These are phyloP conservation scores for Rhinoptilus africanus DNA, from an alignment of 2,113 vertebrate species.

Conservation along the genomic window DNA sequence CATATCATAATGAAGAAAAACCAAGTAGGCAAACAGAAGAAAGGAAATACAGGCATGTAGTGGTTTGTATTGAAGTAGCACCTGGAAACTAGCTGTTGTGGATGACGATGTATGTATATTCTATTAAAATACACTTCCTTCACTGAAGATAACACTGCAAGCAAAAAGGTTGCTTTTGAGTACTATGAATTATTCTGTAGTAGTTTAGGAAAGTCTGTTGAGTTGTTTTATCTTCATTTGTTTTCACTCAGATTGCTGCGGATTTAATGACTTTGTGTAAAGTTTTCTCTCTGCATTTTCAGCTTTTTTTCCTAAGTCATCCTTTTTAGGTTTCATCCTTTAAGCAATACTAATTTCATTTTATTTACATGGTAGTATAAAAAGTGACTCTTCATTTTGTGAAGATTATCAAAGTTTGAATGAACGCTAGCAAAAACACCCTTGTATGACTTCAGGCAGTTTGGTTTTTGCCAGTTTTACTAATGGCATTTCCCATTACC, in stretches of 20 bases:
- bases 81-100: neutral
- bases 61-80: neutral
- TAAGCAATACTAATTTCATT: neutral
- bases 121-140: neutral
- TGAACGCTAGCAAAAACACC: neutral
- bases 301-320: neutral
- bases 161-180: neutral
- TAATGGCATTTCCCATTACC: neutral
- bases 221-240: neutral
- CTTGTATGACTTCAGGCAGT: neutral
- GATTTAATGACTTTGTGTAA: neutral
- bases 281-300: neutral
- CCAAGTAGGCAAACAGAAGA: neutral
- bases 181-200: neutral
- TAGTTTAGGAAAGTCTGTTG: neutral
- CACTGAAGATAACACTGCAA: neutral
- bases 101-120: neutral
- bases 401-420: neutral
- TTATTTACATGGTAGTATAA: neutral
- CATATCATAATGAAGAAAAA: neutral
- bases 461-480: neutral
- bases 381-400: neutral
- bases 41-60: neutral
- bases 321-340: neutral
- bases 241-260: neutral